phyloP scores from a whole-genome alignment of 2,888 invertebrate species.

The Scaptomyza cyrtandrae region DNA sequence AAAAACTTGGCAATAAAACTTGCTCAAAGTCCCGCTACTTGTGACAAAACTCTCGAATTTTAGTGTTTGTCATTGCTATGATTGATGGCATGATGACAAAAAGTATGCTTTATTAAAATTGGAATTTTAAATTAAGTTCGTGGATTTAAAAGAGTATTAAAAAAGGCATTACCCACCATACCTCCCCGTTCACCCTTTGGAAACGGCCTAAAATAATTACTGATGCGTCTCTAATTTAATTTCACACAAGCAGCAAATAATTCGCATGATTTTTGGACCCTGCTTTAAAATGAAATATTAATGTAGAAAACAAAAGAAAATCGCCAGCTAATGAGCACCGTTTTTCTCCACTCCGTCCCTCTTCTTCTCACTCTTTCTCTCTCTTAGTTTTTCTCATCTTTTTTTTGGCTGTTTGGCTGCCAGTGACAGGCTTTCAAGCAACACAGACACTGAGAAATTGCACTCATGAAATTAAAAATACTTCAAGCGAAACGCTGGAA shows the following conservation, averaged over 20 bases:
- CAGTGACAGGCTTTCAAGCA: conserved; percentile 53
- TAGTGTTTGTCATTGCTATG: conserved; percentile 26
- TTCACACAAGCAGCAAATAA: conserved; percentile 47
- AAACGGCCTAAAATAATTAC: conserved; percentile 53
- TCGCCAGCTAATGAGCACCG: conserved; percentile 56
- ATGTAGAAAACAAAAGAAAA: conserved; percentile 56
- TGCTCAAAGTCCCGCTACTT: conserved; percentile 8
- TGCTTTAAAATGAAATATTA: conserved; percentile 52
- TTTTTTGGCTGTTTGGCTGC: conserved; percentile 31
- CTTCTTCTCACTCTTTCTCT: not conserved
- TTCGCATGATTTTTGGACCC: conserved; percentile 46
- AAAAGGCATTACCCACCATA: not conserved
- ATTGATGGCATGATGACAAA: conserved; percentile 25
- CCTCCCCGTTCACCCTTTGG: not conserved
- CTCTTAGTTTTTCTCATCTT: too few relatives aligned
- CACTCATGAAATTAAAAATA: conserved; percentile 77
- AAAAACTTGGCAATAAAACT: conserved; percentile 50
- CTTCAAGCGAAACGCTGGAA: conserved; percentile 74
- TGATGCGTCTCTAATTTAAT: conserved; percentile 68
- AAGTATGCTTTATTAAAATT: too few relatives aligned
- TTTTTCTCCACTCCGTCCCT: conserved; percentile 17
- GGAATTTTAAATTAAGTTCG: not conserved
- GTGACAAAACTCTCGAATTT: conserved; percentile 13
- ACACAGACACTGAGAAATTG: conserved; percentile 79
- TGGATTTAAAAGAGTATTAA: not conserved